Evolutionary conservation across 1,140 invertebrate species (phyloP), one percentile per base, ranked within the genome.

Genomic region (Macrosteles quadrilineatus): DNA sequence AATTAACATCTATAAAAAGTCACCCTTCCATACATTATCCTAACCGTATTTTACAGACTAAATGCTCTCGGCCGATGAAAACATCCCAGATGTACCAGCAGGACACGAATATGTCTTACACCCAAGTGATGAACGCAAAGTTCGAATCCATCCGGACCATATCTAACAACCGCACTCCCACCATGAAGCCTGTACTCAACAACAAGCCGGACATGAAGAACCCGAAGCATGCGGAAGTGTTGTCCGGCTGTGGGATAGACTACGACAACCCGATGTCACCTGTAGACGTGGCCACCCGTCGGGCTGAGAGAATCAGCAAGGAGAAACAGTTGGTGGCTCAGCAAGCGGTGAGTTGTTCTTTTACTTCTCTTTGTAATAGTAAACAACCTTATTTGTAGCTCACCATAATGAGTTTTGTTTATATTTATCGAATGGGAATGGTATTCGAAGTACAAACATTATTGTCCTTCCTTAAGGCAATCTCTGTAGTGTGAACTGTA

Each of bases 241-340:
- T 97, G 71, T 85, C 87, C 30, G 94, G 97, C 57, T 90, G 87
- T 78, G 91, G 91, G 4, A 92, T 98, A 57, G 88, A 88, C 76
- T 94, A 96, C 76, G 96, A 98, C 73, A 86, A 85, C 71, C 95
- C 95, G 0, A 81, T 95, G 21, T 86, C 87, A 68, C 95, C 95
- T 0, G 87, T 91, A 73, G 90, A 95, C 73, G 91, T 98, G 32
- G 95, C 95, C 1, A 84, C 87, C 6, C 88, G 89, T 63, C 84
- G 94, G 74, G 92, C 92, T 1, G 95, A 97, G 75, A 83, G 94
- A 69, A 89, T 96, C 67, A 88, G 88, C 0, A 87, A 90, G 74
- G 93, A 95, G 74, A 96, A 96, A 75, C 78, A 81, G 72, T 76
- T 77, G 3, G 78, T 78, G 32, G 77, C 77, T 6, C 32, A 36